Evolutionary conservation across 2,888 invertebrate genomes (phyloP).

Genomic region (Macropis europaea): DNA sequence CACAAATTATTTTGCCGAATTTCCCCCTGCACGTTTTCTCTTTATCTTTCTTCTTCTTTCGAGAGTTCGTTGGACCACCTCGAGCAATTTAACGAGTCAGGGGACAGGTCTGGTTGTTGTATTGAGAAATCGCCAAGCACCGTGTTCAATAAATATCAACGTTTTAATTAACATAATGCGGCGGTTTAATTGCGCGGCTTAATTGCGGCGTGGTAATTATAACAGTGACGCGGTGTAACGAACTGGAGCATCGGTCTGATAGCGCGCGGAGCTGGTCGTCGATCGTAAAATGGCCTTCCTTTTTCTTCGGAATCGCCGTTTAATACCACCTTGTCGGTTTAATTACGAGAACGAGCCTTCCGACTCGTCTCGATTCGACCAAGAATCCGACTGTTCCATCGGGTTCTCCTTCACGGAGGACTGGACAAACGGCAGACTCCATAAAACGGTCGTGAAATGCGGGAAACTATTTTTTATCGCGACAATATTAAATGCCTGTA

Average conservation of each 20-base stretch:
- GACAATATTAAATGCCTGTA: too few relatives aligned
- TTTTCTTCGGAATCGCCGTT: constrained; percentile 7
- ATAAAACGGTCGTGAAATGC: too few relatives aligned
- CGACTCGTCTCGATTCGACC: too few relatives aligned
- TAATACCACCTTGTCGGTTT: constrained; percentile 41
- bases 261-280: constrained; percentile 31
- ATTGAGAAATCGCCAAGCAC: constrained; percentile 52
- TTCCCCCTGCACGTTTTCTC: too few relatives aligned
- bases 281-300: constrained; percentile 33
- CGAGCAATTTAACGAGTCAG: constrained; percentile 18
- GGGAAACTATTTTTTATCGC: too few relatives aligned
- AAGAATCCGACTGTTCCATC: too few relatives aligned
- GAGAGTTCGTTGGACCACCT: not conserved
- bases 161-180: constrained; percentile 72
- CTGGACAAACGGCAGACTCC: too few relatives aligned
- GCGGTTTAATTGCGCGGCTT: constrained; percentile 63
- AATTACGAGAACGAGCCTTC: constrained; percentile 27
- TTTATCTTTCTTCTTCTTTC: not conserved
- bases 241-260: constrained; percentile 40
- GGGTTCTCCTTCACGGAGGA: too few relatives aligned
- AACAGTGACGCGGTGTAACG: constrained; percentile 42
- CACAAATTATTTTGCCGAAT: too few relatives aligned
- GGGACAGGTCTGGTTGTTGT: constrained; percentile 28
- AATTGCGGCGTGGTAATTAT: constrained; percentile 58
- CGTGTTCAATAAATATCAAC: constrained; percentile 66